Percentiles rank a stretch among this genome's conserved stretches.
Conservation (phyloP, 37 sponge, comb jelly and placozoan genomes). For the Aphrocallistes beatrix region DNA sequence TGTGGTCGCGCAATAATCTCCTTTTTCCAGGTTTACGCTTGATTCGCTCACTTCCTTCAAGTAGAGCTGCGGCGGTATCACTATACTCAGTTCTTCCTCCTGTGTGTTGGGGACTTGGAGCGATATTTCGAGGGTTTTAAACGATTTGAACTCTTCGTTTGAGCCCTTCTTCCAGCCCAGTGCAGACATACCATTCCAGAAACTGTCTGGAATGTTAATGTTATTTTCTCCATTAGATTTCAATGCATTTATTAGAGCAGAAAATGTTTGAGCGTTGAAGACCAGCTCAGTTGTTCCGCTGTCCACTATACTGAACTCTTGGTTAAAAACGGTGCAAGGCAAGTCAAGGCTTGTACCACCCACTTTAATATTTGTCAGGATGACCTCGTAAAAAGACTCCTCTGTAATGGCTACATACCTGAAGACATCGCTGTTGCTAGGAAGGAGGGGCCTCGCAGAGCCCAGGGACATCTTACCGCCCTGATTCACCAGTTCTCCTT, state of each 20-base stretch:
- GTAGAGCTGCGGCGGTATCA: background rate
- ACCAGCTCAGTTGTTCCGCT: background rate
- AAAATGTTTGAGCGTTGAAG: background rate
- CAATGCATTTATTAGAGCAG: background rate
- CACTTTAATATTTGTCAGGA: background rate
- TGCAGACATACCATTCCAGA: background rate
- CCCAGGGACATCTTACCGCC: conserved; percentile 5
- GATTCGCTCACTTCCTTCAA: background rate
- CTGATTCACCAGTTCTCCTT: background rate
- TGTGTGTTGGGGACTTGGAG: background rate
- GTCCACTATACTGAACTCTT: background rate
- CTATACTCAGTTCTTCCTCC: background rate
- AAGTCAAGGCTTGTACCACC: background rate
- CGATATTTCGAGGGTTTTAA: background rate
- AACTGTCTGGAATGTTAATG: background rate
- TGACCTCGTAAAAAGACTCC: background rate
- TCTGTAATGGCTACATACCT: background rate
- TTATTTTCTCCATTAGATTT: background rate
- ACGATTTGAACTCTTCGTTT: background rate
- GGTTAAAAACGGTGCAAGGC: background rate
- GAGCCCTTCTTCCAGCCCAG: conserved; percentile 5
- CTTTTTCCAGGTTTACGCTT: background rate
- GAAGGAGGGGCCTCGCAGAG: background rate
- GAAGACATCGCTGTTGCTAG: background rate
- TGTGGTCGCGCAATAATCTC: background rate